These are phyloP conservation scores for Thripadectes ignobilis DNA, from an alignment of 2,797 vertebrate species.

Conservation along the genomic window DNA sequence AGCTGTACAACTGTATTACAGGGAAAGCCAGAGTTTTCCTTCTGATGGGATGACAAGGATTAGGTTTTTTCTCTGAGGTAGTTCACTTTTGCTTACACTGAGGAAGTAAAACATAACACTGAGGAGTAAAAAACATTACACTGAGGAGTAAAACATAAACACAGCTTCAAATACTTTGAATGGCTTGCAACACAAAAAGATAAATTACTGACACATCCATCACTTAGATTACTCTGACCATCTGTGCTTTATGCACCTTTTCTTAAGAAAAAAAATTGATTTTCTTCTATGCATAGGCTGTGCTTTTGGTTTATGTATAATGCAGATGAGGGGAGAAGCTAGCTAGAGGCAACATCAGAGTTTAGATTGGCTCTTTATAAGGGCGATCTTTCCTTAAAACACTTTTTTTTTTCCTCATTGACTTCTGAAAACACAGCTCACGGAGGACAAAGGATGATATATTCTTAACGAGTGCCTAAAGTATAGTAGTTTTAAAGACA, in stretches of 20 bases:
- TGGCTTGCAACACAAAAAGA: neutral
- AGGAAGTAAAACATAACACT: neutral
- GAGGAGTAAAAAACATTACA: neutral
- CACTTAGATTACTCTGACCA: neutral
- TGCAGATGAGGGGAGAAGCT: neutral
- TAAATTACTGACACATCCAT: neutral
- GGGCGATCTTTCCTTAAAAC: neutral
- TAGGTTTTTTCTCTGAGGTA: neutral
- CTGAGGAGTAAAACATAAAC: neutral
- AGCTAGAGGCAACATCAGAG: neutral
- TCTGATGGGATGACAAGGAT: neutral
- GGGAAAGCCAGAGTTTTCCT: neutral
- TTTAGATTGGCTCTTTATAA: neutral
- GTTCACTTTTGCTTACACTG: neutral
- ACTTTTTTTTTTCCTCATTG: neutral
- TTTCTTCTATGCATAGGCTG: neutral
- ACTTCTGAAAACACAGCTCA: neutral
- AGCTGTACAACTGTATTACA: neutral
- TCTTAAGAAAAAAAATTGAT: neutral
- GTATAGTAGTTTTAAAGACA: constrained; percentile 49
- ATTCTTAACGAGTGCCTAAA: constrained; percentile 2
- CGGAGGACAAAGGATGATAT: constrained; percentile 1
- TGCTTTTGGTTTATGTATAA: neutral
- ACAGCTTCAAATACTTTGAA: neutral
- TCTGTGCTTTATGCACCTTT: neutral